Percentiles rank a stretch among this genome's conserved stretches.
Conservation (phyloP, 2,113 vertebrate genomes). For the Pimephales promelas region DNA sequence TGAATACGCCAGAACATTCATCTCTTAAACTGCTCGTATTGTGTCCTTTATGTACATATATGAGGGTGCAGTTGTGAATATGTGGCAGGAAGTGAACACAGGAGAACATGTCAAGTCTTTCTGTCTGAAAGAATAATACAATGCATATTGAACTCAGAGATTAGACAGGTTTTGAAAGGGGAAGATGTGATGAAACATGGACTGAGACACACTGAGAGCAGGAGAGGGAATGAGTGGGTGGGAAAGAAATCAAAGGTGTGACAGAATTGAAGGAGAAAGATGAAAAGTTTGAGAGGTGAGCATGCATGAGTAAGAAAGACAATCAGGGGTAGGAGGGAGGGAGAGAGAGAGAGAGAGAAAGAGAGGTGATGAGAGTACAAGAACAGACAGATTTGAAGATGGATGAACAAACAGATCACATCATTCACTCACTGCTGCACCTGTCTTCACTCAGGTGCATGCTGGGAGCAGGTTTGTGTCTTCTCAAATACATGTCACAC, state of each 20-base stretch:
- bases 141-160: neutral
- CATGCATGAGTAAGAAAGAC: slow-evolving; percentile 6
- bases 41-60: neutral
- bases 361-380: neutral
- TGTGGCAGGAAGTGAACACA: neutral
- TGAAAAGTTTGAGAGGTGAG: neutral
- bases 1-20: no score
- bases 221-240: neutral
- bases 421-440: slow-evolving; percentile 5
- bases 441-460: neutral
- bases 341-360: neutral
- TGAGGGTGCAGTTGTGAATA: neutral
- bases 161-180: neutral
- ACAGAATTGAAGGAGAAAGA: slow-evolving; percentile 2
- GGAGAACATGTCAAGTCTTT: neutral
- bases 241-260: neutral
- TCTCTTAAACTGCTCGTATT: no score
- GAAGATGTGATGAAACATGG: neutral
- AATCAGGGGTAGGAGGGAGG: neutral
- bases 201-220: neutral
- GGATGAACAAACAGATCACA: neutral
- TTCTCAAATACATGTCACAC: neutral
- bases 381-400: neutral
- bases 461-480: neutral
- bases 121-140: neutral